phyloP scores from a whole-genome alignment of 2,113 vertebrate genomes.

The Seriola dumerili region DNA sequence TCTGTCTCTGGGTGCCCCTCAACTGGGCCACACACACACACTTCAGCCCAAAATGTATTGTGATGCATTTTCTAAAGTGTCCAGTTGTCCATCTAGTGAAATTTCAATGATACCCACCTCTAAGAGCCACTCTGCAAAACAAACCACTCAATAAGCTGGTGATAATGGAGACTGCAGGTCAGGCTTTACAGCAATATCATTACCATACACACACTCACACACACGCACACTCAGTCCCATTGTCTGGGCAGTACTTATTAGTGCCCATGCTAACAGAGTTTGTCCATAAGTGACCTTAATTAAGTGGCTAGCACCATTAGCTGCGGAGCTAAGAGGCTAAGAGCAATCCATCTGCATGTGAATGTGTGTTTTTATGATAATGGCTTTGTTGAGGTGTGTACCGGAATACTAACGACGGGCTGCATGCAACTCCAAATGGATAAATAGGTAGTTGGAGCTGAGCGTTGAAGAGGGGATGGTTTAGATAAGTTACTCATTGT shows the following conservation, averaged over 20 bases:
- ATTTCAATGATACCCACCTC: conserved; percentile 78
- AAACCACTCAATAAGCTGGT: conserved; percentile 83
- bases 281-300: conserved; percentile 85
- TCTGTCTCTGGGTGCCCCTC: conserved; percentile 53
- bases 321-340: conserved; percentile 77
- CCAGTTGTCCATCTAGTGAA: conserved; percentile 73
- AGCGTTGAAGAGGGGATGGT: conserved; percentile 70
- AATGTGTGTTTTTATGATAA: conserved; percentile 83
- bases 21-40: conserved; percentile 66
- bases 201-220: conserved; percentile 69
- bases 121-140: conserved; percentile 83
- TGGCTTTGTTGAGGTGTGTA: conserved; percentile 79
- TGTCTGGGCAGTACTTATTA: conserved; percentile 80
- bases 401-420: conserved; percentile 76
- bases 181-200: conserved; percentile 80
- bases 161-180: conserved; percentile 82
- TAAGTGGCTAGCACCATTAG: conserved; percentile 83
- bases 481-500: conserved; percentile 84
- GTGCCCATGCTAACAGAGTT: conserved; percentile 79
- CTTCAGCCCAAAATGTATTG: conserved; percentile 65
- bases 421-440: conserved; percentile 63
- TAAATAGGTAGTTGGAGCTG: conserved; percentile 77
- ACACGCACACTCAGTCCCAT: conserved; percentile 59
- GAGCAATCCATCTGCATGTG: conserved; percentile 81
- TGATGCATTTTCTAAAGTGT: conserved; percentile 76